phyloP scores from a whole-genome alignment of 2,888 invertebrate species.

The Drosophila mulleri region DNA sequence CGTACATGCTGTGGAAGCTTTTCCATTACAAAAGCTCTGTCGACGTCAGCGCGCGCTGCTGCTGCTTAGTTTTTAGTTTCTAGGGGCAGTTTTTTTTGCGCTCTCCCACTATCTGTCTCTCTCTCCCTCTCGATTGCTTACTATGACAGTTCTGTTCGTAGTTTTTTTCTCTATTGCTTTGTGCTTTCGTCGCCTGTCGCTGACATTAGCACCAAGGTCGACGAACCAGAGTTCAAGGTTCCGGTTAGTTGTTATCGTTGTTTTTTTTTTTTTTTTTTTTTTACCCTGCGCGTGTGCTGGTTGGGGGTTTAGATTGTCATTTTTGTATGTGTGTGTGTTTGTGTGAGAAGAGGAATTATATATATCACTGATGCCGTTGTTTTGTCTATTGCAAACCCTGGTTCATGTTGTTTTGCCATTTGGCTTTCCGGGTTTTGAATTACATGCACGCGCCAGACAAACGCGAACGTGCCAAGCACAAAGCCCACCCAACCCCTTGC shows the following conservation, averaged over 20 bases:
- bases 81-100: slow-evolving; percentile 41
- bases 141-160: slow-evolving; percentile 14
- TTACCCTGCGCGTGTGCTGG: slow-evolving; percentile 44
- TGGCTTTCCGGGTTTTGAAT: slow-evolving; percentile 76
- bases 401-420: slow-evolving; percentile 74
- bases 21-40: slow-evolving; percentile 37
- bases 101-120: slow-evolving; percentile 11
- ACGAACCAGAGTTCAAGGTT: slow-evolving; percentile 85
- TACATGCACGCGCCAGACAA: slow-evolving; percentile 71
- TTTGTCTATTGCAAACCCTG: slow-evolving; percentile 50
- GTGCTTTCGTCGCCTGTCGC: slow-evolving; percentile 68
- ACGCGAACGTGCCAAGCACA: slow-evolving; percentile 55
- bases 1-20: slow-evolving; percentile 64
- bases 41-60: slow-evolving; percentile 34
- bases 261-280: slow-evolving; percentile 9
- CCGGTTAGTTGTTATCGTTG: slow-evolving; percentile 25
- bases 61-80: slow-evolving; percentile 68
- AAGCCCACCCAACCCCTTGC: not conserved
- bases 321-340: not conserved
- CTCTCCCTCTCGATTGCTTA: slow-evolving; percentile 1
- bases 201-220: slow-evolving; percentile 85
- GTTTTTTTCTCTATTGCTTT: slow-evolving; percentile 23
- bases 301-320: slow-evolving; percentile 22
- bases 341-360: slow-evolving; percentile 9
- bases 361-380: slow-evolving; percentile 22